phyloP scores from a whole-genome alignment of 64 coral and sea anemone species.

The Pocillopora damicornis region DNA sequence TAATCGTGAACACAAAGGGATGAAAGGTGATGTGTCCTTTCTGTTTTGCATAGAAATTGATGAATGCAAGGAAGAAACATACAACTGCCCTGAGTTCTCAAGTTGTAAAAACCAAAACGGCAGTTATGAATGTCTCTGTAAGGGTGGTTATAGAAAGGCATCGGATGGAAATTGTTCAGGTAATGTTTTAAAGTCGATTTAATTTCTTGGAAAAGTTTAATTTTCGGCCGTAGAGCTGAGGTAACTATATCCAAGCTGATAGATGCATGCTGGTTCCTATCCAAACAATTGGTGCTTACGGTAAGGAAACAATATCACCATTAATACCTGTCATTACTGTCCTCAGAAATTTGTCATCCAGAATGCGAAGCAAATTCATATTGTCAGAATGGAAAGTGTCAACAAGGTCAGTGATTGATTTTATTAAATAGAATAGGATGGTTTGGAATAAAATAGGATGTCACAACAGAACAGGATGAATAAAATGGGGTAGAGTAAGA shows the following conservation, averaged over 20 bases:
- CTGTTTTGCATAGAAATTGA: conserved; percentile 7
- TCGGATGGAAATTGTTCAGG: neutral
- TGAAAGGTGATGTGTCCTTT: neutral
- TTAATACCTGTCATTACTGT: neutral
- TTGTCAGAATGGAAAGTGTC: neutral
- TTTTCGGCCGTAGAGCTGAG: neutral
- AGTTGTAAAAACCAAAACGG: neutral
- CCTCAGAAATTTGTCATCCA: neutral
- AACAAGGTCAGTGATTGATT: no score
- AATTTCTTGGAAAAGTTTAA: neutral
- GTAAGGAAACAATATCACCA: no score
- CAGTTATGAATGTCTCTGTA: neutral
- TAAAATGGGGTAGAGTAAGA: no score
- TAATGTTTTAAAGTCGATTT: neutral
- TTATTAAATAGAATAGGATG: no score
- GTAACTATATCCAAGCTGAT: no score
- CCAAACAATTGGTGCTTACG: no score
- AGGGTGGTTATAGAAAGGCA: neutral
- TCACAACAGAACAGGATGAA: no score
- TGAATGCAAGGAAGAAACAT: neutral
- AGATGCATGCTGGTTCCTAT: no score
- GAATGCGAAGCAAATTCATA: neutral
- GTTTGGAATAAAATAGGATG: no score
- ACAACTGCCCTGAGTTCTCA: neutral
- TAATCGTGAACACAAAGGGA: no score